Evolutionary conservation across 2,113 vertebrate species (phyloP).

Genomic region (Pipra filicauda): DNA sequence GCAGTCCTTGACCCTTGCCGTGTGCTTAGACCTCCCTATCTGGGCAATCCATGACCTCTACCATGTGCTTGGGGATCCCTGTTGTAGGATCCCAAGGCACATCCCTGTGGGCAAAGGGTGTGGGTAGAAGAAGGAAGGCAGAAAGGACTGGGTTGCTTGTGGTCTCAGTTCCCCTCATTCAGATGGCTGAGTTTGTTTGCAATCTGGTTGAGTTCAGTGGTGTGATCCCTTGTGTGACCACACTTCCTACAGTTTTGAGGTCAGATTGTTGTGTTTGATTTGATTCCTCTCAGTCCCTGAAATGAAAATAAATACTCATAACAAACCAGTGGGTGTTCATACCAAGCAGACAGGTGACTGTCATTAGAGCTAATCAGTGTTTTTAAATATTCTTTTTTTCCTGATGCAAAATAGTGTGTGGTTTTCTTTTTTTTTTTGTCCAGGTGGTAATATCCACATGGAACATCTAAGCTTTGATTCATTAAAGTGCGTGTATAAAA

Average conservation of each 20-base stretch:
- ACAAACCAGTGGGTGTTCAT: neutral
- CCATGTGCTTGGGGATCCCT: neutral
- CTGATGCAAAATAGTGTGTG: neutral
- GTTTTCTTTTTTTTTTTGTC: neutral
- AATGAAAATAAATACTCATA: neutral
- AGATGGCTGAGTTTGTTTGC: neutral
- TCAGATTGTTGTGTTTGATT: neutral
- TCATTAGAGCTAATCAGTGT: neutral
- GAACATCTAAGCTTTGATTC: conserved; percentile 3
- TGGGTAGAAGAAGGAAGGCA: neutral
- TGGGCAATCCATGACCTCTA: neutral
- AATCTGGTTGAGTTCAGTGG: neutral
- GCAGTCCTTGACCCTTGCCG: neutral
- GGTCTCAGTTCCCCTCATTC: neutral
- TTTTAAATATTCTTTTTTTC: neutral
- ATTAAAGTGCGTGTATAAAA: neutral
- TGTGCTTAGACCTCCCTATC: neutral
- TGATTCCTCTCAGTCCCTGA: neutral
- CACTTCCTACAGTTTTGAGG: neutral
- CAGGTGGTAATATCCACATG: neutral
- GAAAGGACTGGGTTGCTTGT: neutral
- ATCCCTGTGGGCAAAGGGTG: fast-evolving
- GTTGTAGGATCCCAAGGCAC: neutral
- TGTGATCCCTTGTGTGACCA: neutral
- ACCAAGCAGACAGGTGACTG: neutral